Evolutionary conservation across 2,113 vertebrate genomes (phyloP).

Genomic region (Carettochelys insculpta): DNA sequence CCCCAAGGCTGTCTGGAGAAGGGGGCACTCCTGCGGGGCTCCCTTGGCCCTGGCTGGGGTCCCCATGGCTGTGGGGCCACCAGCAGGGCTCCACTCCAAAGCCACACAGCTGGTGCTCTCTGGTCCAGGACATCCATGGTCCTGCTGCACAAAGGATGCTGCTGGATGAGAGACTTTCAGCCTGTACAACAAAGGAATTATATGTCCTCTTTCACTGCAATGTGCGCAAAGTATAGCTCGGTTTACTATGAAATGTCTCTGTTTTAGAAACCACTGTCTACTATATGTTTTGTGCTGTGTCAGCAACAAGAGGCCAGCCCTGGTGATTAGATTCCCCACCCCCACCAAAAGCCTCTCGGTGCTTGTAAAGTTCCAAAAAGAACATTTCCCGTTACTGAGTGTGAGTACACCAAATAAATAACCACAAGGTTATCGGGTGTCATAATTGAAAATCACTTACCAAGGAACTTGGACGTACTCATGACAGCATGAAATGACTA

Average conservation of each 20-base stretch:
- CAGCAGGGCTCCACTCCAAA: too few relatives aligned
- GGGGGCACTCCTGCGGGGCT: too few relatives aligned
- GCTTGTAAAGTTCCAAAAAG: neutral
- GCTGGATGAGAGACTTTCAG: too few relatives aligned
- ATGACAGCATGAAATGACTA: neutral
- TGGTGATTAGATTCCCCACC: neutral
- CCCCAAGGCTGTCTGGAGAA: too few relatives aligned
- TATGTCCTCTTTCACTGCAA: neutral
- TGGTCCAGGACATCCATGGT: too few relatives aligned
- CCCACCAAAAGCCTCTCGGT: neutral
- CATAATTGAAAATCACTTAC: neutral
- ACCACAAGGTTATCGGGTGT: neutral
- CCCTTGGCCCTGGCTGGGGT: too few relatives aligned
- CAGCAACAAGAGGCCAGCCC: neutral
- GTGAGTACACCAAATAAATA: neutral
- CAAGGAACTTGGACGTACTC: neutral
- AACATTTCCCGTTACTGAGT: neutral
- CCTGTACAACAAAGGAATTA: neutral
- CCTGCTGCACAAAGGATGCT: too few relatives aligned
- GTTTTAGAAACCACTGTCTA: slow-evolving; percentile 13
- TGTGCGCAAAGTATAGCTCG: neutral
- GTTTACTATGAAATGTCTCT: neutral
- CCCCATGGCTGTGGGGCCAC: too few relatives aligned
- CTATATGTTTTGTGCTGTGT: neutral
- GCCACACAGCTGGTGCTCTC: too few relatives aligned